Percentiles rank a stretch among this genome's conserved stretches.
These are phyloP conservation scores for Orthosia cruda DNA, from an alignment of 2,888 invertebrate genomes.

Conservation along the genomic window DNA sequence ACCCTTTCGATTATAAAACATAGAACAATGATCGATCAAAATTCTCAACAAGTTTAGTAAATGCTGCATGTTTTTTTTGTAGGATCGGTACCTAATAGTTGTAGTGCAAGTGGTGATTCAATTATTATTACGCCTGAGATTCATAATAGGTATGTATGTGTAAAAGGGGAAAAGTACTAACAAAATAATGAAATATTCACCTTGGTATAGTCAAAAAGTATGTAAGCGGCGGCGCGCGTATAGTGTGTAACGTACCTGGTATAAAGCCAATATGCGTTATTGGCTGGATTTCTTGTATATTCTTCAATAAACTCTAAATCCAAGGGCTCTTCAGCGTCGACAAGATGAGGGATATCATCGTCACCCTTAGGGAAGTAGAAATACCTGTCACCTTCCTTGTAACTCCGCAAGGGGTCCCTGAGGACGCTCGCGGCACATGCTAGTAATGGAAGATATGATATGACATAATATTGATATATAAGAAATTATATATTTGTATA, in stretches of 20 bases:
- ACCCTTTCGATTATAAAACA: too few species aligned
- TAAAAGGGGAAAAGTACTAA: too few species aligned
- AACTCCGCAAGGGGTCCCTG: conserved; percentile 72
- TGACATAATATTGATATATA: too few species aligned
- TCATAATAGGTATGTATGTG: too few species aligned
- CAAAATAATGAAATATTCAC: too few species aligned
- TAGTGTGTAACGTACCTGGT: conserved; percentile 75
- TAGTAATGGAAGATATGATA: conserved; percentile 28
- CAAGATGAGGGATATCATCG: conserved; percentile 71
- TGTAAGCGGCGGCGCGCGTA: background rate
- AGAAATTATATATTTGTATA: too few species aligned
- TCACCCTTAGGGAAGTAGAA: conserved; percentile 80
- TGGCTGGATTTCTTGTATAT: conserved; percentile 69
- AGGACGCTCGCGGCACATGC: conserved; percentile 76
- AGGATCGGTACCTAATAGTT: too few species aligned
- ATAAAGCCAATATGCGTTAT: conserved; percentile 77
- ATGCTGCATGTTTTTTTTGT: too few species aligned
- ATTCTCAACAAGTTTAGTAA: too few species aligned
- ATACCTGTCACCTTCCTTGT: conserved; percentile 76
- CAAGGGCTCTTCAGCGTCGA: conserved; percentile 74
- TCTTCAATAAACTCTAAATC: conserved; percentile 69
- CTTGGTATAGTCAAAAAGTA: background rate
- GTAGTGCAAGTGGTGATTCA: too few species aligned
- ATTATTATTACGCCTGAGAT: too few species aligned
- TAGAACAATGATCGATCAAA: too few species aligned